Base-by-base conservation (phyloP, 2,113 vertebrate species). In the Trematomus loennbergii region DNA sequence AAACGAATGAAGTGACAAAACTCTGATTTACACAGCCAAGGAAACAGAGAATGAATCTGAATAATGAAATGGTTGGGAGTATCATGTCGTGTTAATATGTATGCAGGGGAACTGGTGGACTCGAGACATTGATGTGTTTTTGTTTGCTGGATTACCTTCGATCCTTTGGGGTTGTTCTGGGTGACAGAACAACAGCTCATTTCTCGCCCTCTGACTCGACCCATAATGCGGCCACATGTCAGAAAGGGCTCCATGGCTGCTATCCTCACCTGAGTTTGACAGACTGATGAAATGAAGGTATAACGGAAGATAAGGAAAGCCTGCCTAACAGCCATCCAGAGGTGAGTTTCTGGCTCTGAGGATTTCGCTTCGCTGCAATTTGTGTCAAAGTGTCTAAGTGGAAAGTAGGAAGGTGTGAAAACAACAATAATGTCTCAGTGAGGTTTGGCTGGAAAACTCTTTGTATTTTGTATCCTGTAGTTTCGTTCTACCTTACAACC, bases 311-410 rank as follows among this genome's bases (percentile, higher is more conserved):
- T 86, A 88, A 83, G 80, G 68, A 63, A 52, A 80, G 8, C 50
- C 79, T 61, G 84, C 79, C 71, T 71, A 61, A 63, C 81, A 80
- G 88, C 84, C 62, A 29, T 79, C 86, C 2, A 20, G 50, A 82
- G 75, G 86, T 73, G 66, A 81, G 55, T 17, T 68, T 55, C 58
- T n/a, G 36, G 46, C 89, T 84, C 70, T 36, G 36, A 29, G 63
- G 77, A 65, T 83, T 77, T 75, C 9, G 73, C 70, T 48, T 52
- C 29, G 8, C 62, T 72, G 63, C 63, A 81, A 79, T 77, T 79
- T 84, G 58, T 78, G 82, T 77, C 82, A 72, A 75, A 82, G 57
- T 76, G 68, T 65, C 53, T 17, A 36, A 75, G 55, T 49, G 58
- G 72, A 54, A 59, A 58, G 63, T 49, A 50, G 29, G 43, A 71